Conservation (phyloP, 2,888 invertebrate species). For the Drosophila nr. perissopoda region DNA sequence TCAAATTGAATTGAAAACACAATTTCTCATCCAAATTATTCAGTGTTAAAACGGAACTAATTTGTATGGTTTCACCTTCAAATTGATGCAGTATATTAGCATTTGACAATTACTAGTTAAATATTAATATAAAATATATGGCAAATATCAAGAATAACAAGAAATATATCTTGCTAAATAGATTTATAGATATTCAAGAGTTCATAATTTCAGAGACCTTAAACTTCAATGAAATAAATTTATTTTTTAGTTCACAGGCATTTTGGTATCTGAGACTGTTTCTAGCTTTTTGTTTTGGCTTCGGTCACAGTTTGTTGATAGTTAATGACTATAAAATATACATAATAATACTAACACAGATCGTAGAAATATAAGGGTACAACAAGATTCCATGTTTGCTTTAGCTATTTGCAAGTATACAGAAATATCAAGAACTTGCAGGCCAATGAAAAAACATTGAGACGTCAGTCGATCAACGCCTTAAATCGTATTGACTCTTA, state of each 20-base stretch:
- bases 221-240: background rate
- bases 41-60: background rate
- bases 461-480: slow-evolving; percentile 59
- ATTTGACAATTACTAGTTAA: background rate
- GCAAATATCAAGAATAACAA: background rate
- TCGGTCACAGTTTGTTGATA: background rate
- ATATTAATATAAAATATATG: background rate
- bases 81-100: background rate
- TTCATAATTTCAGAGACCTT: background rate
- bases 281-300: background rate
- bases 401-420: slow-evolving; percentile 4
- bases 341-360: background rate
- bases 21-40: background rate
- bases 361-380: background rate
- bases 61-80: no score
- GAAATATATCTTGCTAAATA: background rate
- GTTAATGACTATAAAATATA: slow-evolving; percentile 3
- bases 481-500: slow-evolving; percentile 59
- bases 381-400: slow-evolving; percentile 4
- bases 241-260: background rate
- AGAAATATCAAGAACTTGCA: slow-evolving; percentile 27
- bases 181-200: background rate
- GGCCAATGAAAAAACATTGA: slow-evolving; percentile 67
- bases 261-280: background rate
- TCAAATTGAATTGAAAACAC: background rate